These are phyloP conservation scores for Catharus minimus DNA, from an alignment of 2,113 vertebrate genomes.

Conservation along the genomic window DNA sequence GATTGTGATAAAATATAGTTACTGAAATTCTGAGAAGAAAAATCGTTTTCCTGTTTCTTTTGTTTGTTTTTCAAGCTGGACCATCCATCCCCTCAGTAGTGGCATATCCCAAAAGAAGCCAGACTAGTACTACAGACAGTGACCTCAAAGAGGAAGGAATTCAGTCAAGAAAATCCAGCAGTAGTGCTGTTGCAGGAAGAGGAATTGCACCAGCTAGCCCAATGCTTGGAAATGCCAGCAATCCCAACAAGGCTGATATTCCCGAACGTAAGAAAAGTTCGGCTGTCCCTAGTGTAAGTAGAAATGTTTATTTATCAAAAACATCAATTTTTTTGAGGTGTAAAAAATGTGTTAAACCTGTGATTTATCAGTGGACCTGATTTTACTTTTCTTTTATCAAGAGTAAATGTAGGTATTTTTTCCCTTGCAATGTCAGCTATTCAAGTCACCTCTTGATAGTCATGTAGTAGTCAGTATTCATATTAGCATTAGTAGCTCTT, in stretches of 20 bases:
- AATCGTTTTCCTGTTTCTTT: not conserved
- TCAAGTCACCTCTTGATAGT: not conserved
- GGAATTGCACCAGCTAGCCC: slow-evolving; percentile 90
- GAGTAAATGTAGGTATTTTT: not conserved
- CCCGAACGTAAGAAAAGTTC: slow-evolving; percentile 92
- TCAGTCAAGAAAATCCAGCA: slow-evolving; percentile 83
- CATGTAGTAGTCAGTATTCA: not conserved
- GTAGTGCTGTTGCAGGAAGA: slow-evolving; percentile 79
- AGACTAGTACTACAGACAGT: slow-evolving; percentile 87
- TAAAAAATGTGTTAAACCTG: not conserved
- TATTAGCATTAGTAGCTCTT: not conserved
- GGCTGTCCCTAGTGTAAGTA: slow-evolving; percentile 87
- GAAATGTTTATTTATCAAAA: not conserved
- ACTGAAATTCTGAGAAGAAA: not conserved
- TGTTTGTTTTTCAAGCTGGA: slow-evolving; percentile 76
- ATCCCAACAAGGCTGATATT: slow-evolving; percentile 98
- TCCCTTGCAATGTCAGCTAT: not conserved
- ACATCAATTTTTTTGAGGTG: not conserved
- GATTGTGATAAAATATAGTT: not conserved
- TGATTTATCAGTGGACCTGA: not conserved
- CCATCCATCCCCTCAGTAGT: slow-evolving; percentile 84
- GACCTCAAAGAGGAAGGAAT: slow-evolving; percentile 87
- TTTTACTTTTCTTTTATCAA: not conserved
- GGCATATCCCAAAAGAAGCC: slow-evolving; percentile 90
- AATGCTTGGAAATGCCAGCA: slow-evolving; percentile 93